Percentiles rank a stretch among this genome's conserved stretches.
These are phyloP conservation scores for Picus viridis DNA, from an alignment of 2,797 vertebrate genomes.

Conservation along the genomic window DNA sequence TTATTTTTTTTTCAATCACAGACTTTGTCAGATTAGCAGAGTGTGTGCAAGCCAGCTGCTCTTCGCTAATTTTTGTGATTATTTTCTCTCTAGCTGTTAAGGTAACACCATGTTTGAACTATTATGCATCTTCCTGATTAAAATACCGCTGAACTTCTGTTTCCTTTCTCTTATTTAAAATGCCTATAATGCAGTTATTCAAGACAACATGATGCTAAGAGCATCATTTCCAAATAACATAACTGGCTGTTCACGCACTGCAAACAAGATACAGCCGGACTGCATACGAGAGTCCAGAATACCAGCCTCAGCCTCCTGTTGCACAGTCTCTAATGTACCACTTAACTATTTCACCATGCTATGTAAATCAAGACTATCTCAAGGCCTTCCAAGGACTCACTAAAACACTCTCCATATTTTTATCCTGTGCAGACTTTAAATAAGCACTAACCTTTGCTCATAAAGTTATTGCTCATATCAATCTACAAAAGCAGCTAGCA, in stretches of 20 bases:
- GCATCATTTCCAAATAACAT: background rate
- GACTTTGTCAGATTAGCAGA: background rate
- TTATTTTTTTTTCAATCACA: background rate
- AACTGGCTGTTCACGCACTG: rapidly evolving
- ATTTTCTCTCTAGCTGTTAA: background rate
- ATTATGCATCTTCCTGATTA: background rate
- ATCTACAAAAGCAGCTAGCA: background rate
- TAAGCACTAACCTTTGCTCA: background rate
- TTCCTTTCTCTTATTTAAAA: background rate
- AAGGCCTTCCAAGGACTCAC: background rate
- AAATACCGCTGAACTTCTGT: background rate
- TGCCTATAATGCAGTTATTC: background rate
- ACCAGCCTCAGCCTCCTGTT: background rate
- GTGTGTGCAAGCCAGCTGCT: background rate
- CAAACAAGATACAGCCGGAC: background rate
- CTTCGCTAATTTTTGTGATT: background rate
- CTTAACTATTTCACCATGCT: background rate
- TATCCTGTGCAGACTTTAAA: background rate
- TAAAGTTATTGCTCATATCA: background rate
- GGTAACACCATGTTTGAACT: background rate
- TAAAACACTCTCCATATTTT: background rate
- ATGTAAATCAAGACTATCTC: background rate
- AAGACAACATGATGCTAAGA: background rate
- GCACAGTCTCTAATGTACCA: background rate
- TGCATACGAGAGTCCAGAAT: background rate